Conservation (phyloP, 2,888 invertebrate species). For the Cordilura impudica region DNA sequence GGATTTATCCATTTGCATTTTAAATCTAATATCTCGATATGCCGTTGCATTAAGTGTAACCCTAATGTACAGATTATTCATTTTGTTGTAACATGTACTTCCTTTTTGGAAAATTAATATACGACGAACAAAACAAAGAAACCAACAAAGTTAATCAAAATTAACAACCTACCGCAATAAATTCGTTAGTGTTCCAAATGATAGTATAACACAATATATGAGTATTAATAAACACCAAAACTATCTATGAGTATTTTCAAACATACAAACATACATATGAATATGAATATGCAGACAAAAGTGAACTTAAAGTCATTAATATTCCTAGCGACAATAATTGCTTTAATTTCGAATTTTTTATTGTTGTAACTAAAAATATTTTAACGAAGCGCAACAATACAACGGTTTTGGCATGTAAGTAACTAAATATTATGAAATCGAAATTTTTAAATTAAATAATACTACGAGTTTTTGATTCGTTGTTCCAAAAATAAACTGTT, state of each 20-base stretch:
- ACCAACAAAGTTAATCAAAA: neutral
- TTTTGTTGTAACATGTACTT: slow-evolving; percentile 21
- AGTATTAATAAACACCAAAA: neutral
- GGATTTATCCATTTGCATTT: too few relatives aligned
- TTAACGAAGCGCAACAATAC: neutral
- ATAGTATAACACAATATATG: neutral
- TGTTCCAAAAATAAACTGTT: neutral
- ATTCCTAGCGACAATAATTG: slow-evolving; percentile 55
- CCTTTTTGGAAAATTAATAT: slow-evolving; percentile 13
- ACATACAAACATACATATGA: neutral
- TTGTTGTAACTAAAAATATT: too few relatives aligned
- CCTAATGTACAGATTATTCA: too few relatives aligned
- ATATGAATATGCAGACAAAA: neutral
- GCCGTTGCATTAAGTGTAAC: too few relatives aligned
- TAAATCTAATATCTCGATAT: too few relatives aligned
- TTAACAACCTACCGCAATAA: slow-evolving; percentile 43
- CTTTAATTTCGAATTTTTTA: slow-evolving; percentile 19
- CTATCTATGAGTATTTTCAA: neutral
- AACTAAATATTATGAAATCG: neutral
- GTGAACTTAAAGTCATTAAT: slow-evolving; percentile 46
- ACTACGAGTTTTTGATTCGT: neutral
- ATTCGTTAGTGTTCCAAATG: slow-evolving; percentile 19
- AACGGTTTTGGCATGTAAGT: neutral
- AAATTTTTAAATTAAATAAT: neutral
- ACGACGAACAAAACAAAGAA: neutral